Evolutionary conservation across 2,797 vertebrate genomes (phyloP), one percentile per base, ranked within the genome.

Genomic region (Chelonia mydas): DNA sequence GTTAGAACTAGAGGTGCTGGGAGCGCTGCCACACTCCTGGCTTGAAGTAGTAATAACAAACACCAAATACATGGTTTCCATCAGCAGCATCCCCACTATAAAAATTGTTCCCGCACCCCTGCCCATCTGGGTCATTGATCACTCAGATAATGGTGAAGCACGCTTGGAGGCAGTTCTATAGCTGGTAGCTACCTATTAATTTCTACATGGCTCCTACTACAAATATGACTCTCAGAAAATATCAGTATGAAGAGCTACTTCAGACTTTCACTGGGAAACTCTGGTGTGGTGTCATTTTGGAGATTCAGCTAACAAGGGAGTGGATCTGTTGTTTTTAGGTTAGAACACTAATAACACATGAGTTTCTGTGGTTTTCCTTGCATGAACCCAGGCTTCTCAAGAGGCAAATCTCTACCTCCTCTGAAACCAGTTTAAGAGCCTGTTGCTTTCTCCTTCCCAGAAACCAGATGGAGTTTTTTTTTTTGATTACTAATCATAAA

Each of bases 221-320:
- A 50, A 17, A 17, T 33, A 57, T 21, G 80, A 53, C n/a, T 28
- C 33, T 47, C 55, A 17, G 41, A 51, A 19, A 80, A 53, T 80
- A 37, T 28, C 19, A 41, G 5, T 2, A 0, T 54, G 59, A 50
- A 45, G 2, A 10, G 77, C 12, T 55, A 53, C 47, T 78, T 84
- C 92, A 95, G n/a, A n/a, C 72, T 79, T n/a, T 79, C 77, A 53
- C 93, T 91, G 89, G 95, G 95, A 91, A 9, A 12, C 53, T 86
- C 90, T 95, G 92, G 79, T 92, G 93, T 92, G 74, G 87, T 74
- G 79, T 61, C 83, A 65, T 76, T 95, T 96, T 89, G 80, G 81
- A 93, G 76, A 55, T 82, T 93, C 16, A 90, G 77, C 55, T 87
- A 92, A 94, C 87, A 78, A 96, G 84, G 53, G 90, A 95, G 93